Percentiles rank a stretch among this genome's conserved stretches.
These are phyloP conservation scores for Botrylloides violaceus DNA, from an alignment of 23 tunicate genomes.

Conservation along the genomic window DNA sequence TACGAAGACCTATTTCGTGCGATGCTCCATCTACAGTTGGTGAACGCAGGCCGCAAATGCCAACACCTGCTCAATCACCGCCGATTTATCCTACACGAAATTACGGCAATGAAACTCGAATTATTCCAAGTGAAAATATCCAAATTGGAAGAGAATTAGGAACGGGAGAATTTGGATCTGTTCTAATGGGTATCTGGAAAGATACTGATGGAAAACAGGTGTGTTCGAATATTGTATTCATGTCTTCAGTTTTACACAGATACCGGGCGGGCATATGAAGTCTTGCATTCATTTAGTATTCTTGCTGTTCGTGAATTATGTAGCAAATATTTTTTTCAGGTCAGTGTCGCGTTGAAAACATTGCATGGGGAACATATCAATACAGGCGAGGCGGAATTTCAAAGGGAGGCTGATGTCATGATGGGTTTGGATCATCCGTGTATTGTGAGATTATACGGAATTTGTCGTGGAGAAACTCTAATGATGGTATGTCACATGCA, in stretches of 20 bases:
- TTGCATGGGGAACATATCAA: conserved; percentile 86
- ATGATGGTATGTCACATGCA: conserved; percentile 94
- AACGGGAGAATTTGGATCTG: conserved; percentile 98
- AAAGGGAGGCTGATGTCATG: conserved; percentile 95
- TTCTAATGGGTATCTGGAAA: conserved; percentile 91
- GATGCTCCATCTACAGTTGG: not conserved
- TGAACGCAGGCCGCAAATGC: conserved; percentile 11
- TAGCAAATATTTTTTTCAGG: conserved; percentile 34
- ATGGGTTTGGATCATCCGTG: conserved; percentile 85
- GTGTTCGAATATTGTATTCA: too few species aligned
- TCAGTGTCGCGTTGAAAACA: conserved; percentile 94
- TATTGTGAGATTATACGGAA: conserved; percentile 93
- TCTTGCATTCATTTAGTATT: too few species aligned
- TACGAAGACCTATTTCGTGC: conserved; percentile 44
- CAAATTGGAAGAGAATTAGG: conserved; percentile 79
- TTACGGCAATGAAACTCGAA: not conserved
- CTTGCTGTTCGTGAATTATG: too few species aligned
- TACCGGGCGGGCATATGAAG: too few species aligned
- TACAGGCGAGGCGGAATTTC: conserved; percentile 91
- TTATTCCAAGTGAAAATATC: conserved; percentile 26
- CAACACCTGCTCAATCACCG: not conserved
- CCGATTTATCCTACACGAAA: not conserved
- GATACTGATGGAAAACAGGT: conserved; percentile 59
- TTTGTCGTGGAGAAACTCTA: conserved; percentile 82
- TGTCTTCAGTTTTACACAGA: too few species aligned